phyloP scores from a whole-genome alignment of 2,113 vertebrate species.

The Chloebia gouldiae region DNA sequence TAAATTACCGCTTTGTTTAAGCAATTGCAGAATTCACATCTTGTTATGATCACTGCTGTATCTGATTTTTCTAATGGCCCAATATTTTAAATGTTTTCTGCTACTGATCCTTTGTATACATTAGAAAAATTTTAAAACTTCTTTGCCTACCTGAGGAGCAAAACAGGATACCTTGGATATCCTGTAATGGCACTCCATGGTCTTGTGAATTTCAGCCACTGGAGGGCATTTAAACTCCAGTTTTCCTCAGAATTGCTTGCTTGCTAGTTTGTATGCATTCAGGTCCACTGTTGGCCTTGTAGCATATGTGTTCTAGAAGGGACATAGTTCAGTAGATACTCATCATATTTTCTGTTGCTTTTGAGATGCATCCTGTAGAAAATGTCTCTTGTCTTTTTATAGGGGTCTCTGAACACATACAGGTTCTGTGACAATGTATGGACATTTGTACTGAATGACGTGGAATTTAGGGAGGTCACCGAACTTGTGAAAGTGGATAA shows the following conservation, averaged over 20 bases:
- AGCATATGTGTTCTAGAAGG: not conserved
- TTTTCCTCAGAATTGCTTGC: not conserved
- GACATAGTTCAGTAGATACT: not conserved
- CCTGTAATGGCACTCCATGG: not conserved
- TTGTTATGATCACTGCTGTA: not conserved
- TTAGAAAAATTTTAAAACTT: not conserved
- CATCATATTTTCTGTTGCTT: not conserved
- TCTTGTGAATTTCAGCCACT: constrained; percentile 29
- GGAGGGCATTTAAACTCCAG: constrained; percentile 46
- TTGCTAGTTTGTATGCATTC: not conserved
- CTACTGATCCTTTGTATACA: not conserved
- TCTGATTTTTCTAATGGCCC: not conserved
- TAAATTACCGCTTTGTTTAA: not conserved
- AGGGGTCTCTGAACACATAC: constrained; percentile 98
- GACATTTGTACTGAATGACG: constrained; percentile 98
- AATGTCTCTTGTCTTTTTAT: constrained; percentile 60
- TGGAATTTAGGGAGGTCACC: constrained; percentile 97
- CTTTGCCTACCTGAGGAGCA: not conserved
- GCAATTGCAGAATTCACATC: not conserved
- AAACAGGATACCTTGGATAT: not conserved
- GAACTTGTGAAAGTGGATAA: constrained; percentile 99
- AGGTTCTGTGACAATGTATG: constrained; percentile 99
- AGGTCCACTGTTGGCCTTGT: not conserved
- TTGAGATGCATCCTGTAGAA: not conserved
- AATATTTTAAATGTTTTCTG: not conserved